Percentiles rank a stretch among this genome's conserved stretches.
Conservation (phyloP, 35 echinoderm and acorn worm species). For the Acanthaster planci region DNA sequence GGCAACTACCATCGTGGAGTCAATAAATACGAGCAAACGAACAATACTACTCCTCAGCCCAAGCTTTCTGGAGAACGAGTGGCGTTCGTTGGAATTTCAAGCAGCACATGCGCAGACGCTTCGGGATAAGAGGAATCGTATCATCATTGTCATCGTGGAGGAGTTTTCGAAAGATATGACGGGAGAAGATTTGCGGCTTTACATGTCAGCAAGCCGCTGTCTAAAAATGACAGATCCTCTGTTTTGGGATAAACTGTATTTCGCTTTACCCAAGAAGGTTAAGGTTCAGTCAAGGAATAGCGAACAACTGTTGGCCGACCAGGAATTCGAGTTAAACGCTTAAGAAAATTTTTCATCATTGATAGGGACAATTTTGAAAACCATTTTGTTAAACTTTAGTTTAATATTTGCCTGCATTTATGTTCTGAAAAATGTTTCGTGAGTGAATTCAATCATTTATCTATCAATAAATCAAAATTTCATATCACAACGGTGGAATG, state of each 20-base stretch:
- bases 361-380: too few relatives aligned
- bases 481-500: too few relatives aligned
- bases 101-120: conserved; percentile 59
- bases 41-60: conserved; percentile 48
- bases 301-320: too few relatives aligned
- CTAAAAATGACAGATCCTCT: conserved; percentile 59
- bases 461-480: too few relatives aligned
- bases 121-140: conserved; percentile 10
- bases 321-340: too few relatives aligned
- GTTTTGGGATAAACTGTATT: conserved; percentile 68
- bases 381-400: too few relatives aligned
- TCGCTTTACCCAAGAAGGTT: conserved; percentile 48
- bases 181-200: conserved; percentile 52
- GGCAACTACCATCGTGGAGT: conserved; percentile 53
- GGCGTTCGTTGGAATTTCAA: conserved; percentile 66
- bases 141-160: conserved; percentile 59
- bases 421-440: too few relatives aligned
- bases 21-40: conserved; percentile 51
- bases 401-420: too few relatives aligned
- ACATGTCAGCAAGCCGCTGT: conserved; percentile 57
- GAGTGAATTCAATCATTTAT: too few relatives aligned
- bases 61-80: conserved; percentile 59
- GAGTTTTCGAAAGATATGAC: conserved; percentile 45
- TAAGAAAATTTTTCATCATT: too few relatives aligned
- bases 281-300: background rate